phyloP scores from a whole-genome alignment of 2,888 invertebrate species.

The Drymonia ruficornis region DNA sequence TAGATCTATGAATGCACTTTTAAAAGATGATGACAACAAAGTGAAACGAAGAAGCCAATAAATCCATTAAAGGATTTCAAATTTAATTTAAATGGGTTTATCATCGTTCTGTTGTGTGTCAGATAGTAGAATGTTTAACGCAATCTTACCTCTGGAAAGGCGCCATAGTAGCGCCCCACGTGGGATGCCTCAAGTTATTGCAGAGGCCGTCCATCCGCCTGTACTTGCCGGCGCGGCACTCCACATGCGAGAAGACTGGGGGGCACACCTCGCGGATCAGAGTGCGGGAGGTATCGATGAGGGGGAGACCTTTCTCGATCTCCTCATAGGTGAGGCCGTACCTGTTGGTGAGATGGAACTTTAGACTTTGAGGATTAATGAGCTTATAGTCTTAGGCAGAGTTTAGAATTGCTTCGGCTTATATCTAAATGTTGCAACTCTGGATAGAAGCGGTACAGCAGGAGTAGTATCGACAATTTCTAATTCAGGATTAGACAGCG shows the following conservation, averaged over 20 bases:
- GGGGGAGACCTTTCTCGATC: constrained; percentile 93
- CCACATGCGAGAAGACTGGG: constrained; percentile 93
- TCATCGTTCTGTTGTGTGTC: too few species aligned
- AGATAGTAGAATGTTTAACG: not conserved
- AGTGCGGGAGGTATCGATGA: constrained; percentile 95
- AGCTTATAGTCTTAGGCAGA: too few species aligned
- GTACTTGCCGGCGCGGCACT: constrained; percentile 95
- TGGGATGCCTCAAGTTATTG: constrained; percentile 94
- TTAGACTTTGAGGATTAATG: not conserved
- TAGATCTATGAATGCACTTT: too few species aligned
- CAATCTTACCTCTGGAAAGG: constrained; percentile 91
- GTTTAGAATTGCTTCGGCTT: too few species aligned
- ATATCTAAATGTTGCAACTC: too few species aligned
- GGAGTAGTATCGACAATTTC: too few species aligned
- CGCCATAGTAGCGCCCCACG: constrained; percentile 94
- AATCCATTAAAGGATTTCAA: too few species aligned
- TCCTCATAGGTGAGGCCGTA: constrained; percentile 94
- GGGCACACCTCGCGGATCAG: constrained; percentile 94
- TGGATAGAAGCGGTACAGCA: too few species aligned
- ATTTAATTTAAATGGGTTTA: too few species aligned
- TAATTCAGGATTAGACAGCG: too few species aligned
- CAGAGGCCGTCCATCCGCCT: constrained; percentile 94
- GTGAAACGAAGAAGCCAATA: too few species aligned
- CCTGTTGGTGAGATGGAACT: constrained; percentile 68
- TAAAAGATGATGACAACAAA: too few species aligned